Evolutionary conservation across 2,113 vertebrate genomes (phyloP).

Genomic region (Dromaius novaehollandiae): DNA sequence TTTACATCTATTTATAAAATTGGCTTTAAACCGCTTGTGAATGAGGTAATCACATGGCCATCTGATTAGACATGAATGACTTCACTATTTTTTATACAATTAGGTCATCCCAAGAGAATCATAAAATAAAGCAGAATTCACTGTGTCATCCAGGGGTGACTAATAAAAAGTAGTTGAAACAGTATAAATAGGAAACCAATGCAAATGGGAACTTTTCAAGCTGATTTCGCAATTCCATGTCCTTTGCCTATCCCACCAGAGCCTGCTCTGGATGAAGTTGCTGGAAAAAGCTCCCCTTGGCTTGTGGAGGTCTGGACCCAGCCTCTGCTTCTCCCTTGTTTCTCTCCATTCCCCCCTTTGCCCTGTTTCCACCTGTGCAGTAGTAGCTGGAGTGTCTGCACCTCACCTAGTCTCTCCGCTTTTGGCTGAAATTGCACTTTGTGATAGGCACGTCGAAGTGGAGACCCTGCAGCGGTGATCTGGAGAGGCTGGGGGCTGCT

Average conservation of each 20-base stretch:
- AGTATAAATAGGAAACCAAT: not conserved
- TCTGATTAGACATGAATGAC: constrained; percentile 48
- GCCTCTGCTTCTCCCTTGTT: not conserved
- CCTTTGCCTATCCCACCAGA: not conserved
- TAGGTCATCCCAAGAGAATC: constrained; percentile 54
- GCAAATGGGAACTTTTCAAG: not conserved
- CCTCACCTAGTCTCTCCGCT: not conserved
- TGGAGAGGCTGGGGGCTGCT: not conserved
- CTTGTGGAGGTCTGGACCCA: not conserved
- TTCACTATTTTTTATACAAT: constrained; percentile 43
- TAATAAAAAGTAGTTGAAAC: constrained; percentile 33
- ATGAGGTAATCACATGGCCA: constrained; percentile 62
- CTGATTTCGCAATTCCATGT: not conserved
- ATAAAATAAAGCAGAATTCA: constrained; percentile 40
- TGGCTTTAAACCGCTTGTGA: constrained; percentile 53
- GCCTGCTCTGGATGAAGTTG: not conserved
- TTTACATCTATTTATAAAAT: constrained; percentile 66
- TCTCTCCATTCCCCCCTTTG: not conserved
- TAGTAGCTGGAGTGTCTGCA: not conserved
- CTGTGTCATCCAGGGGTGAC: constrained; percentile 39
- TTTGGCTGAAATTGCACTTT: not conserved
- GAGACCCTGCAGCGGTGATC: not conserved
- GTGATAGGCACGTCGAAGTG: not conserved
- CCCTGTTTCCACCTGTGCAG: not conserved
- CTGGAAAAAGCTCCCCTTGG: not conserved